phyloP scores from a whole-genome alignment of 2,113 vertebrate genomes.

The Hemibagrus wyckioides region DNA sequence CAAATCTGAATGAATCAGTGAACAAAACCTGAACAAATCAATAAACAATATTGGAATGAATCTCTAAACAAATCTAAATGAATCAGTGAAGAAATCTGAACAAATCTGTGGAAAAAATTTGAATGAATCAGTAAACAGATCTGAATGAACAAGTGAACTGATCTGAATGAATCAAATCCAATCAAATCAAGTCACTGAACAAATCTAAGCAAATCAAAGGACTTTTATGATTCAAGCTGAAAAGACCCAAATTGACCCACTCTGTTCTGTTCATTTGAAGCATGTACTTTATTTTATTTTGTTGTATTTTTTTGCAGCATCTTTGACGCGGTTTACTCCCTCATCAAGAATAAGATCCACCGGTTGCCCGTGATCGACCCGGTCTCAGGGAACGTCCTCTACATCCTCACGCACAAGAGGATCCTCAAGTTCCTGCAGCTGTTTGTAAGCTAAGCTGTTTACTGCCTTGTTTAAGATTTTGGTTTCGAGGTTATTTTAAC shows the following conservation, averaged over 20 bases:
- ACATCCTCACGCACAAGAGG: conserved; percentile 99
- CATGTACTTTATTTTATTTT: neutral
- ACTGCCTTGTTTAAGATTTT: neutral
- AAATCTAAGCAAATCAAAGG: neutral
- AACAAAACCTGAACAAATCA: neutral
- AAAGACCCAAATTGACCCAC: neutral
- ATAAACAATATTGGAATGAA: too few relatives aligned
- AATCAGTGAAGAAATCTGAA: neutral
- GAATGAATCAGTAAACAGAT: too few relatives aligned
- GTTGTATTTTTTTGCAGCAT: conserved; percentile 76
- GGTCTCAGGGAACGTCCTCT: conserved; percentile 97
- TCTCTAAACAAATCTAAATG: neutral
- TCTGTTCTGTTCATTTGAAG: neutral
- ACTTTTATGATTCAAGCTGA: neutral
- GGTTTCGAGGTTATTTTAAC: neutral
- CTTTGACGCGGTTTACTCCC: conserved; percentile 95
- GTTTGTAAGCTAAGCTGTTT: conserved; percentile 85
- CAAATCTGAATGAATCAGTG: neutral
- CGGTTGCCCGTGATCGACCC: conserved; percentile 98
- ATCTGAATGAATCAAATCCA: too few relatives aligned
- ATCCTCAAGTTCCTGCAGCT: conserved; percentile 99
- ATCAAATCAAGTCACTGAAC: too few relatives aligned
- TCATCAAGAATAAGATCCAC: conserved; percentile 99
- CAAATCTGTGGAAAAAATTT: neutral
- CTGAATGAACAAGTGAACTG: too few relatives aligned